phyloP scores from a whole-genome alignment of 64 coral and sea anemone species.

The Porites australiensis region DNA sequence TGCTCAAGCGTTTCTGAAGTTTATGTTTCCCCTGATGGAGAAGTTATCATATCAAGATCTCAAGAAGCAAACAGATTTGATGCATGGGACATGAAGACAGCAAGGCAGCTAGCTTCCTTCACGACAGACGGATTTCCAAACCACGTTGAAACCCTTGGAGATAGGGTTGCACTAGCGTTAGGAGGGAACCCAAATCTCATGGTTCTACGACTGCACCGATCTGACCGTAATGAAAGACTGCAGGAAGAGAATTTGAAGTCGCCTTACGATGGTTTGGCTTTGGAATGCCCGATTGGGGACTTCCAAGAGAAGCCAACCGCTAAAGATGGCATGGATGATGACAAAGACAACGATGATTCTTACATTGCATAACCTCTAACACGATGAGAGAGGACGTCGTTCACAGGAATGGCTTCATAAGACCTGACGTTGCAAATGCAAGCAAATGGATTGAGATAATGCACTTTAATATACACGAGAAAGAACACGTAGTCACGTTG shows the following conservation, averaged over 20 bases:
- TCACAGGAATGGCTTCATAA: neutral
- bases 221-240: neutral
- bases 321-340: slow-evolving; percentile 44
- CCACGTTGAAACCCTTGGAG: slow-evolving; percentile 34
- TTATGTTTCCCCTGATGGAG: slow-evolving; percentile 25
- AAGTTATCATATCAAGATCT: slow-evolving; percentile 26
- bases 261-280: slow-evolving; percentile 36
- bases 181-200: slow-evolving; percentile 75
- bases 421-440: no score
- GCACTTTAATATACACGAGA: no score
- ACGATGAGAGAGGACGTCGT: no score
- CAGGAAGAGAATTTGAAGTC: neutral
- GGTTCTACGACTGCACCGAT: slow-evolving; percentile 38
- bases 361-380: neutral
- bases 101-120: slow-evolving; percentile 15
- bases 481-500: no score
- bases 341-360: slow-evolving; percentile 31
- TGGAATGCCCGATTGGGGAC: neutral
- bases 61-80: slow-evolving; percentile 2
- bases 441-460: no score
- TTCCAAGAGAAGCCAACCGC: neutral
- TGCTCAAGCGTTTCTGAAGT: neutral
- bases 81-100: slow-evolving; percentile 35
- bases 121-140: slow-evolving; percentile 53
- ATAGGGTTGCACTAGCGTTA: slow-evolving; percentile 41